Evolutionary conservation across 2,113 vertebrate species (phyloP).

Genomic region (Anas platyrhynchos): DNA sequence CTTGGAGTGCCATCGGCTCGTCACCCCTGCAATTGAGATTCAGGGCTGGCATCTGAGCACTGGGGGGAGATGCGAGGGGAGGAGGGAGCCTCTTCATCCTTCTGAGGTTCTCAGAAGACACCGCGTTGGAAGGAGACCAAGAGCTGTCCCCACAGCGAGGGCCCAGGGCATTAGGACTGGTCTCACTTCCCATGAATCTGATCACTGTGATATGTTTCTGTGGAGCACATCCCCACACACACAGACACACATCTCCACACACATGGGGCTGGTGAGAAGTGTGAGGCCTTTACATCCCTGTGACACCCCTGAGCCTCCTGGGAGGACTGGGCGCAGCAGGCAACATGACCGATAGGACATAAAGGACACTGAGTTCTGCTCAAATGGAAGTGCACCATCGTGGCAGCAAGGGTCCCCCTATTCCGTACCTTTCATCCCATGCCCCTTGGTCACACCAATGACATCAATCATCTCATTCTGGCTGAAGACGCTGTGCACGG

Average conservation of each 20-base stretch:
- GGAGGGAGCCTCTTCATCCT: background rate
- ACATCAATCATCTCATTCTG: conserved; percentile 83
- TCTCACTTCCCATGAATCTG: background rate
- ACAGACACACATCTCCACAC: background rate
- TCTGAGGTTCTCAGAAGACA: background rate
- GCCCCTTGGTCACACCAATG: conserved; percentile 83
- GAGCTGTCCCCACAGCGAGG: background rate
- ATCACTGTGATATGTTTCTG: background rate
- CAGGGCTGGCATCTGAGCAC: background rate
- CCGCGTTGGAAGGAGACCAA: background rate
- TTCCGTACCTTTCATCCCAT: conserved; percentile 80
- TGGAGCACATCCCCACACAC: background rate
- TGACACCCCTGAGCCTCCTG: background rate
- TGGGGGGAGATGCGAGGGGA: background rate
- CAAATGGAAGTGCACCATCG: too few relatives aligned
- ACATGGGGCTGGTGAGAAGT: background rate
- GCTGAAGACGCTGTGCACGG: conserved; percentile 77
- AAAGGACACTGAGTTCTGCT: background rate
- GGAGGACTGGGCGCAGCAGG: background rate
- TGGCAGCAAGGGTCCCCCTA: too few relatives aligned
- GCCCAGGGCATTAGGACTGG: background rate
- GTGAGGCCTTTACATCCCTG: background rate
- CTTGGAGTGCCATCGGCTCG: conserved; percentile 84
- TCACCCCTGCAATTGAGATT: conserved; percentile 73
- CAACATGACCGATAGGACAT: background rate